Percentiles rank a stretch among this genome's conserved stretches.
These are phyloP conservation scores for Cassiopea xamachana DNA, from an alignment of 30 jellyfish, hydroid and myxozoan species.

Conservation along the genomic window DNA sequence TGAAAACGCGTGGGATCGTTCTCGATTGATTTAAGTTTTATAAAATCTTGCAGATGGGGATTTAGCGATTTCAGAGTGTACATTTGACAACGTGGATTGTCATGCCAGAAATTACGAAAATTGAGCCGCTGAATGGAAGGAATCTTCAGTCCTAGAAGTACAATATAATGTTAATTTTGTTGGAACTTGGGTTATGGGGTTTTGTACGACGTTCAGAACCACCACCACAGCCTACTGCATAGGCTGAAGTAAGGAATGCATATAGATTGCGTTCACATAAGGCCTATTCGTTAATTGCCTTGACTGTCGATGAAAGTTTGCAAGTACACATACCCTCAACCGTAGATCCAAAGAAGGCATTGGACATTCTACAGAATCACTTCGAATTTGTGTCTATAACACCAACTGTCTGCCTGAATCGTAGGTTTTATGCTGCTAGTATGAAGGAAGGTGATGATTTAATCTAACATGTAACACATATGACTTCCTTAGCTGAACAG, in stretches of 20 bases:
- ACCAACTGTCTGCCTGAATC: constrained; percentile 48
- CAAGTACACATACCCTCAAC: constrained; percentile 63
- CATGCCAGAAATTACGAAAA: constrained; percentile 62
- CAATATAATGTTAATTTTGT: constrained; percentile 44
- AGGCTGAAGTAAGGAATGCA: constrained; percentile 43
- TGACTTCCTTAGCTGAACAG: constrained; percentile 64
- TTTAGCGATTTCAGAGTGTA: neutral
- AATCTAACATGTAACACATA: constrained; percentile 51
- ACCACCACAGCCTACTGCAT: constrained; percentile 32
- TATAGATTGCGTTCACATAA: constrained; percentile 52
- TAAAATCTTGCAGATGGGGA: neutral
- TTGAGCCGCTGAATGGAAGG: constrained; percentile 43
- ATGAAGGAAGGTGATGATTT: constrained; percentile 50
- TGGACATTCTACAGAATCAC: constrained; percentile 47
- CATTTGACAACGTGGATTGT: neutral
- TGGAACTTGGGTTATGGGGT: constrained; percentile 65
- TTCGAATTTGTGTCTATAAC: constrained; percentile 56
- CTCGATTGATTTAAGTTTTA: neutral
- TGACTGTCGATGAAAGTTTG: constrained; percentile 46
- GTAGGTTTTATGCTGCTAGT: constrained; percentile 58
- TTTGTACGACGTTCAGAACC: constrained; percentile 40
- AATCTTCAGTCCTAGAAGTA: constrained; percentile 62
- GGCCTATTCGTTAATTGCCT: constrained; percentile 51
- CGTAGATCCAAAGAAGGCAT: constrained; percentile 64
- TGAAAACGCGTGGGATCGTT: neutral